Percentiles rank a stretch among this genome's conserved stretches.
These are phyloP conservation scores for Anastrepha ludens DNA, from an alignment of 1,140 invertebrate genomes.

Conservation along the genomic window DNA sequence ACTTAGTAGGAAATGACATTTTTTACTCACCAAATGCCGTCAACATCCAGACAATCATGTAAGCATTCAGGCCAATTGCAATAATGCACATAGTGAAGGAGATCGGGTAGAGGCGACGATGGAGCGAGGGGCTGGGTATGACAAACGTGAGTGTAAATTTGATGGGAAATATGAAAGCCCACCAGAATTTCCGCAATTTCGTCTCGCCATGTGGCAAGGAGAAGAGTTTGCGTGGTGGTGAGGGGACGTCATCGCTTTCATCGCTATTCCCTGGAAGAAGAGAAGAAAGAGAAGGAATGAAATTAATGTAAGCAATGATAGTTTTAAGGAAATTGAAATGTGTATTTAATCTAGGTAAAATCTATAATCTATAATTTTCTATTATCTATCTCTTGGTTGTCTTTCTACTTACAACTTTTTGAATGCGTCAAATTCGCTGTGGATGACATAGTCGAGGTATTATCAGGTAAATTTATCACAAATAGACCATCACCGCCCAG, in stretches of 20 bases:
- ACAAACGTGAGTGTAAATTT: conserved; percentile 81
- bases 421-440: conserved; percentile 67
- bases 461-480: conserved; percentile 69
- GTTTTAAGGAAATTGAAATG: no score
- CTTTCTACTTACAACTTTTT: conserved; percentile 66
- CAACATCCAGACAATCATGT: conserved; percentile 94
- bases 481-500: conserved; percentile 69
- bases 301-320: no score
- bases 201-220: conserved; percentile 64
- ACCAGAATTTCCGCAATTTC: conserved; percentile 78
- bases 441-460: conserved; percentile 70
- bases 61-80: conserved; percentile 89
- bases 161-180: conserved; percentile 83
- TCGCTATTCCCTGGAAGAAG: conserved; percentile 54
- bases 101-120: conserved; percentile 83
- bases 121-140: conserved; percentile 85
- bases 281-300: not conserved
- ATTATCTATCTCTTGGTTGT: not conserved
- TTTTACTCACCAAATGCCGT: conserved; percentile 82
- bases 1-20: not conserved
- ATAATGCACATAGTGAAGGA: conserved; percentile 91
- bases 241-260: conserved; percentile 33
- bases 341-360: no score
- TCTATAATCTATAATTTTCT: no score
- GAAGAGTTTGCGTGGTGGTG: conserved; percentile 63